Base-by-base conservation (phyloP, 2,113 vertebrate genomes). In the Pteronura brasiliensis region DNA sequence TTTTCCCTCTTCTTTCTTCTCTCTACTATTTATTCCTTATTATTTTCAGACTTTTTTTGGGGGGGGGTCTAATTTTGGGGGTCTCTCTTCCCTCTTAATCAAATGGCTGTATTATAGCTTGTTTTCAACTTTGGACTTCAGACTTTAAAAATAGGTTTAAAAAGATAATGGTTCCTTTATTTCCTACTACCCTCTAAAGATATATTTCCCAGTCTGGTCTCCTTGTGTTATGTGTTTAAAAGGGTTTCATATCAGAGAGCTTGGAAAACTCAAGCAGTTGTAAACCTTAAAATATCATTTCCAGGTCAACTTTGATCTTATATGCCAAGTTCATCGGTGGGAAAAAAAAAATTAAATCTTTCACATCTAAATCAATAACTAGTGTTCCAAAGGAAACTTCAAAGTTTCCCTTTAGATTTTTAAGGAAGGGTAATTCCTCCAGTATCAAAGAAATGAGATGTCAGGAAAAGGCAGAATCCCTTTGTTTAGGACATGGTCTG, bases 221-320 rank as follows among this genome's bases (percentile, higher is more conserved):
- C 63, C 59, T 88, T 52, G 63, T 94, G 67, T 90, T 89, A 23
- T 81, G 52, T 93, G 77, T 90, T 91, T 88, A 88, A 95, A 96
- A 96, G 74, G n/a, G 36, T 59, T 97, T 96, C 88, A 71, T 96
- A 96, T 91, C 71, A 87, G 69, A 88, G 52, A 96, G 59, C 49
- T 42, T 85, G 65, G 57, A 90, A 97, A 97, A 90, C 49, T 80
- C 34, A 63, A 90, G 57, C 74, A 61, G 77, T 95, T 95, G 63
- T 91, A 97, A 97, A 91, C 87, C 65, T 91, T 71, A 89, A 49
- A 96, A 76, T 96, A 90, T 72, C 67, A 86, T 88, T 97, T 96
- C 81, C 95, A 95, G 92, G 92, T 97, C 96, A 97, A 76, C 96
- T 97, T 97, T 97, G 84, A 97, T 97, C 96, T 97, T 77, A 81